A percentile compares a stretch with the other conserved stretches of the same genome.
phyloP scores from a whole-genome alignment of 2,113 vertebrate species.

The Aix galericulata region DNA sequence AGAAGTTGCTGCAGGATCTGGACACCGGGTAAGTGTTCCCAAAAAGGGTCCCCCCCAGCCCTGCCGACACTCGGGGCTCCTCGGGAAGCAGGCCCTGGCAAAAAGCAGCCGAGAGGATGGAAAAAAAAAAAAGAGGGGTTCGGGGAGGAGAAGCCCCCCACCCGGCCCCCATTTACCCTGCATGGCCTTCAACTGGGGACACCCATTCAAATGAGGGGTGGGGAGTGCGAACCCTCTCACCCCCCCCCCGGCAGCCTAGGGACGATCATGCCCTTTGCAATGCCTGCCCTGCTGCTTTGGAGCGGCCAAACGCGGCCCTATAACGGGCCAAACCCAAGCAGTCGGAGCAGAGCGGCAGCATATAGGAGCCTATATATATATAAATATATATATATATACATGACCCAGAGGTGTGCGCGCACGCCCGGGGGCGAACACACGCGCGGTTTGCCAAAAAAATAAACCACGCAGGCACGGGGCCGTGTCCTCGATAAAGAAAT shows the following conservation, averaged over 20 bases:
- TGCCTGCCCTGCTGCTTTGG: neutral
- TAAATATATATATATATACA: too few species aligned
- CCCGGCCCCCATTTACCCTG: neutral
- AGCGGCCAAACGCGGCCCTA: neutral
- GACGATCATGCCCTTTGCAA: neutral
- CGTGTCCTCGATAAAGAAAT: neutral
- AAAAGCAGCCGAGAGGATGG: neutral
- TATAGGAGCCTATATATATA: accelerated
- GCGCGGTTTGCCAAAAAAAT: neutral
- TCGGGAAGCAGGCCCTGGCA: neutral
- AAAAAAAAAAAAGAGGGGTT: accelerated
- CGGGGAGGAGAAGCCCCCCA: neutral
- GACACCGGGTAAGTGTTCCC: slow-evolving; percentile 4
- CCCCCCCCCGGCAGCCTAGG: neutral
- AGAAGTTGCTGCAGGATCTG: neutral
- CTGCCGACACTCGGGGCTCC: neutral
- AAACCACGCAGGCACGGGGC: accelerated
- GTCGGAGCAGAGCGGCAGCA: accelerated
- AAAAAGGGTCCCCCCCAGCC: neutral
- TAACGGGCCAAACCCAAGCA: accelerated
- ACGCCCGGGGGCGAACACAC: accelerated
- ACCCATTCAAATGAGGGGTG: neutral
- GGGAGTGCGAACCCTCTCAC: neutral
- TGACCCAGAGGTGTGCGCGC: neutral
- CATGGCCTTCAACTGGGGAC: neutral